Base-by-base conservation (phyloP, 1,140 invertebrate genomes). In the Whitmania pigra region DNA sequence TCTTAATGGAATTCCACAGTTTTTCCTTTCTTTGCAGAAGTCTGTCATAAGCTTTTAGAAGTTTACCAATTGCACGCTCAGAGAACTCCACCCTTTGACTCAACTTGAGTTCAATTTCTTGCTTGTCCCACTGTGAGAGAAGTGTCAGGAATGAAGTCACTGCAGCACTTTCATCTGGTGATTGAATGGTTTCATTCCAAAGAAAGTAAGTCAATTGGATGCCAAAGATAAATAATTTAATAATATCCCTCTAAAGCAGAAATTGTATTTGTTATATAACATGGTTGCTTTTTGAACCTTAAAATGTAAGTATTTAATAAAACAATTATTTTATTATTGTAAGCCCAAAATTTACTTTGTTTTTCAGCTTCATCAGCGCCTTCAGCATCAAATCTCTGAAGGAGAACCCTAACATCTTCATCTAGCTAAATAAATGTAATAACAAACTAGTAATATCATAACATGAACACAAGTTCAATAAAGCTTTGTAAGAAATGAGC, bases 111-210 rank as follows among this genome's bases (percentile, higher is more conserved):
- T 97, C 93, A 71, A 97, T 83, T 80, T 98, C 94, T 79, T 95
- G 91, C 79, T 94, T 94, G 81, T 98, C 94, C 94, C 94, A 97
- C 17, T 93, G 95, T 29, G 94, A 95, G n/a, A 98, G 82, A 78
- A 95, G 90, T 81, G 93, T 90, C 22, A 97, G 85, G 81, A 97
- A 97, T 49, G 93, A 95, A 54, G 92, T 97, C 13, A 93, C 95
- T 0, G 93, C 93, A 84, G 94, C 92, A 84, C 91, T 93, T 82
- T 97, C 93, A 87, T 96, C 91, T 93, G 78, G 66, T 87, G 43
- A 49, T 79, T 67, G 49, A 73, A 69, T 71, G 60, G 43, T 49
- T 49, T 31, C 13, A 63, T 27, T 31, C 55, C n/a, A 57, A 63
- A 9, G 60, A 63, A 63, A 0, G 31, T 31, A 13, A 63, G 20